Percentiles rank a stretch among this genome's conserved stretches.
Conservation (phyloP, 2,113 vertebrate genomes). For the Pao palembangensis region DNA sequence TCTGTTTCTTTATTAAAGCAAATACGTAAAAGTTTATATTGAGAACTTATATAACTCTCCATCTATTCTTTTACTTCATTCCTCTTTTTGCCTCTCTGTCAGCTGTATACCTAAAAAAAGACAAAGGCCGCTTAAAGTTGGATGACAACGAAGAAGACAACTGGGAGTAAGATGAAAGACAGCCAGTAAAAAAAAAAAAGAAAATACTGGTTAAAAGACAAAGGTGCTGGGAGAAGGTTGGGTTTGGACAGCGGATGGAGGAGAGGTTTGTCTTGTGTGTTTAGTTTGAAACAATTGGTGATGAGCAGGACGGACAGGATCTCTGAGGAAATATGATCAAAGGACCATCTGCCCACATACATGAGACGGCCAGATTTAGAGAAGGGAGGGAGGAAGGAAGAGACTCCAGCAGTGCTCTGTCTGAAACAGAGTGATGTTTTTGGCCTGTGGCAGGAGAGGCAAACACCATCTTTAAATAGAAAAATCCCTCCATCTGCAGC, state of each 20-base stretch:
- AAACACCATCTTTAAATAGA: constrained; percentile 48
- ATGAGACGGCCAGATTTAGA: constrained; percentile 25
- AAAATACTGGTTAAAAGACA: constrained; percentile 19
- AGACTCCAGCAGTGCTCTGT: constrained; percentile 30
- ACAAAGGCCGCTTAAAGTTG: neutral
- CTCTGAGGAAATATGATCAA: constrained; percentile 73
- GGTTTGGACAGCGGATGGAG: constrained; percentile 14
- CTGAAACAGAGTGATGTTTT: constrained; percentile 48
- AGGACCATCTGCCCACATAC: constrained; percentile 69
- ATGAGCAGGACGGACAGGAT: constrained; percentile 67
- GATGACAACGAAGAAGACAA: constrained; percentile 5
- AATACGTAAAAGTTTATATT: no score
- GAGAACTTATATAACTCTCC: neutral
- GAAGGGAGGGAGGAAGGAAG: constrained; percentile 18
- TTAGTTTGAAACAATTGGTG: constrained; percentile 55
- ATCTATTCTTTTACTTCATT: neutral
- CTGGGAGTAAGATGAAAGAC: constrained; percentile 25
- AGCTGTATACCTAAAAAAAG: neutral
- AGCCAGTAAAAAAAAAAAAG: constrained; percentile 21
- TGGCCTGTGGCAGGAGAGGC: constrained; percentile 41
- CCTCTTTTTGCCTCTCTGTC: neutral
- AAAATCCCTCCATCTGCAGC: constrained; percentile 43
- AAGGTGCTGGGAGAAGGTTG: constrained; percentile 13
- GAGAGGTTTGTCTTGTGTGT: constrained; percentile 37
- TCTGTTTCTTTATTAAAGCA: no score